A percentile compares a stretch with the other conserved stretches of the same genome.
These are phyloP conservation scores for Dicranocentrus wangi DNA, from an alignment of 2,888 invertebrate species.

Conservation along the genomic window DNA sequence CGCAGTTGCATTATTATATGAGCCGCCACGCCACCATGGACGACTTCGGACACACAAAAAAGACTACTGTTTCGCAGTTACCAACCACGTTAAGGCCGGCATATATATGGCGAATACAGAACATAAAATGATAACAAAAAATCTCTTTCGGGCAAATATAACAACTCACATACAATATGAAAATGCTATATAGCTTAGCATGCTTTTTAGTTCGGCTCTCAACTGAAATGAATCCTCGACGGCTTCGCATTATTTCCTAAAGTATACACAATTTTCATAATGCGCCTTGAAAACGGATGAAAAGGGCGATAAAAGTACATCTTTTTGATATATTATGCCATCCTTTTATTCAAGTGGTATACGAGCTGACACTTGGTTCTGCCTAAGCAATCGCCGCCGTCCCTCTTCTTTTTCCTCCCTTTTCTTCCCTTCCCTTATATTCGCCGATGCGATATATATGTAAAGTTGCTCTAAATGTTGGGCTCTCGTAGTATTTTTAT, in stretches of 20 bases:
- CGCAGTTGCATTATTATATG: slow-evolving; percentile 10
- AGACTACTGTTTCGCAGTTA: no score
- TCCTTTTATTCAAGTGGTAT: slow-evolving; percentile 46
- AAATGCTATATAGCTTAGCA: background rate
- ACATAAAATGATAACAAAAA: background rate
- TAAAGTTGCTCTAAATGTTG: background rate
- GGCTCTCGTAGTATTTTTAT: background rate
- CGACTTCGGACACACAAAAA: no score
- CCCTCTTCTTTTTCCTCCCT: background rate
- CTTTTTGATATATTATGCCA: slow-evolving; percentile 52
- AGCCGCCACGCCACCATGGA: no score
- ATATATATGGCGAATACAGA: no score
- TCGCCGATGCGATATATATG: no score
- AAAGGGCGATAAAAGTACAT: slow-evolving; percentile 53
- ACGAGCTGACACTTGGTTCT: slow-evolving; percentile 35
- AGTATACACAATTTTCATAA: slow-evolving; percentile 30
- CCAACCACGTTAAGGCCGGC: no score
- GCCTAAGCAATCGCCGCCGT: background rate
- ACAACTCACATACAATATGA: background rate
- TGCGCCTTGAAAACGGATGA: slow-evolving; percentile 41
- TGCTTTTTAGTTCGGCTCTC: slow-evolving; percentile 2
- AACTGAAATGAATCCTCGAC: slow-evolving; percentile 1
- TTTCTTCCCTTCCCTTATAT: no score
- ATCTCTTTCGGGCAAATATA: background rate
- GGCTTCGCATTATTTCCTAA: slow-evolving; percentile 2